These are phyloP conservation scores for Brachionus plicatilis DNA, from an alignment of 1,140 invertebrate species.

Conservation along the genomic window DNA sequence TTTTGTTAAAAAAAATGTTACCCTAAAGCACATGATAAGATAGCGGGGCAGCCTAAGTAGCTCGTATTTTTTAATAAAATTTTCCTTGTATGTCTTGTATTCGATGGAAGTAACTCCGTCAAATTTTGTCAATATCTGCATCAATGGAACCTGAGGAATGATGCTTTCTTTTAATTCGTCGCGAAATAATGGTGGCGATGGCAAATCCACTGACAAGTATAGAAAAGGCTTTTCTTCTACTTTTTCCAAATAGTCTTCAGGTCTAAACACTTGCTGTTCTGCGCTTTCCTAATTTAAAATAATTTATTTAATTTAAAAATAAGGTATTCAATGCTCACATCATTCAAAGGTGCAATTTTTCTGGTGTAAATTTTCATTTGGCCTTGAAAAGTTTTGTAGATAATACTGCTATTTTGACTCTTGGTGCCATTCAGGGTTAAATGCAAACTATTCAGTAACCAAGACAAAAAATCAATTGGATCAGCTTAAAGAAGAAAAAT, in stretches of 20 bases:
- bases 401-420: constrained; percentile 62
- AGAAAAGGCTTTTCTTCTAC: constrained; percentile 53
- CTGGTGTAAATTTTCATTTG: constrained; percentile 87
- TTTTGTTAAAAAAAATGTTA: constrained; percentile 46
- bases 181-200: constrained; percentile 88
- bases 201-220: constrained; percentile 91
- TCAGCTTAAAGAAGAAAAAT: constrained; percentile 65
- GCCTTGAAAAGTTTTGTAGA: constrained; percentile 90
- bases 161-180: constrained; percentile 96
- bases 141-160: constrained; percentile 93
- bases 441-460: constrained; percentile 90
- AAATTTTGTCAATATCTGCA: constrained; percentile 86
- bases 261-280: constrained; percentile 70
- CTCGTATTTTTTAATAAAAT: constrained; percentile 92
- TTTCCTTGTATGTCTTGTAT: constrained; percentile 98
- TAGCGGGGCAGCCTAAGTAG: constrained; percentile 90
- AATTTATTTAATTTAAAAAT: not conserved
- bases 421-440: constrained; percentile 62
- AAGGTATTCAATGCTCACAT: constrained; percentile 52
- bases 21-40: constrained; percentile 91
- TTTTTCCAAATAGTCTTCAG: constrained; percentile 70
- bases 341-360: constrained; percentile 86
- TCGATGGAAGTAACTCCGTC: constrained; percentile 92
- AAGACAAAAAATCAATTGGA: constrained; percentile 90
- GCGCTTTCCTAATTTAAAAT: constrained; percentile 65